Evolutionary conservation across 2,888 invertebrate genomes (phyloP).

Genomic region (Caenorhabditis angaria): DNA sequence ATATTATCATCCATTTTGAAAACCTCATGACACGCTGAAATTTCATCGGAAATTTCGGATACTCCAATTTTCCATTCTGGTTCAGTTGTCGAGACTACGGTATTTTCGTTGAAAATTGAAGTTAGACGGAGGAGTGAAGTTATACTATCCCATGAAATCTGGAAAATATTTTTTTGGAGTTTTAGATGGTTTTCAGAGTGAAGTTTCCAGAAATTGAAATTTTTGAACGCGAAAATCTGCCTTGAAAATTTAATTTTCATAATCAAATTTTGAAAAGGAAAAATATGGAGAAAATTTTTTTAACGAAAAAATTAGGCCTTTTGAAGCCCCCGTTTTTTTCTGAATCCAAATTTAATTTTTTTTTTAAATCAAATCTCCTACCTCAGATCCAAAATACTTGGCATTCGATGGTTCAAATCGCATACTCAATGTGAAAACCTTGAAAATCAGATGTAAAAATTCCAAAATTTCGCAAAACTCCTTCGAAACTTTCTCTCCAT

Average conservation of each 20-base stretch:
- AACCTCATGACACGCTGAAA: conserved; percentile 60
- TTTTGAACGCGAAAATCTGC: too few relatives aligned
- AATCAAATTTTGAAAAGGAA: too few relatives aligned
- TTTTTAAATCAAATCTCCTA: conserved; percentile 71
- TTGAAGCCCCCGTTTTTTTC: too few relatives aligned
- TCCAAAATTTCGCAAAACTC: conserved; percentile 53
- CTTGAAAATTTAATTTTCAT: too few relatives aligned
- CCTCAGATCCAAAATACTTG: conserved; percentile 95
- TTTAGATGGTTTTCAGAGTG: too few relatives aligned
- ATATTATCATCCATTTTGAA: conserved; percentile 61
- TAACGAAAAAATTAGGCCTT: conserved; percentile 10
- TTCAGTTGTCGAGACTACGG: conserved; percentile 33
- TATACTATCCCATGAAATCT: conserved; percentile 91
- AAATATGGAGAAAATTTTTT: neutral
- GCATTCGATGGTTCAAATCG: conserved; percentile 98
- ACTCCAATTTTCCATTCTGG: conserved; percentile 47
- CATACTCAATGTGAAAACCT: conserved; percentile 88
- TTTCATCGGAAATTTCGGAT: conserved; percentile 39
- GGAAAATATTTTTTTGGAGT: neutral
- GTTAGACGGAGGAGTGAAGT: conserved; percentile 90
- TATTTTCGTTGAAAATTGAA: conserved; percentile 81
- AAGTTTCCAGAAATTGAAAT: too few relatives aligned
- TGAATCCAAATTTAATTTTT: too few relatives aligned
- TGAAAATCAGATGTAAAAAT: conserved; percentile 68
- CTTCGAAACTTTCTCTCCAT: conserved; percentile 22